Evolutionary conservation across 2,113 vertebrate species (phyloP).

Genomic region (Corythaixoides concolor): DNA sequence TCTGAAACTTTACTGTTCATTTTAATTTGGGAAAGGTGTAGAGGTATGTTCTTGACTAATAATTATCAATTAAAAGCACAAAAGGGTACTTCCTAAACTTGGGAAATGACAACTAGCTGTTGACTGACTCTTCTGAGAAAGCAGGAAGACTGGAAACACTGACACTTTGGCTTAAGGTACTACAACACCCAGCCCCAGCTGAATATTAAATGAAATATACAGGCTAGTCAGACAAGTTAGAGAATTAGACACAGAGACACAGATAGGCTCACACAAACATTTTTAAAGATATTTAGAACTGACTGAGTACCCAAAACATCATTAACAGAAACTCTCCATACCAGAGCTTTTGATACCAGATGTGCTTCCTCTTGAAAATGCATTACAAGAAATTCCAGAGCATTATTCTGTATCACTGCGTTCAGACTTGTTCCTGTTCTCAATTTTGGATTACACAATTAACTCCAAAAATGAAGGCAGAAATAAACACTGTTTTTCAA

Average conservation of each 20-base stretch:
- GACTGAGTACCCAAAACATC: neutral
- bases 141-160: neutral
- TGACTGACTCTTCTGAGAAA: neutral
- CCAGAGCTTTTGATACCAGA: neutral
- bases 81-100: neutral
- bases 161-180: neutral
- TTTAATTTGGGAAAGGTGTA: neutral
- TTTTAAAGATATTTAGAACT: neutral
- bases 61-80: neutral
- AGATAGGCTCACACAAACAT: neutral
- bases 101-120: neutral
- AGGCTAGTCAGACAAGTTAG: neutral
- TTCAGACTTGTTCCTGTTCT: neutral
- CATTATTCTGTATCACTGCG: neutral
- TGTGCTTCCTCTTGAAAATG: neutral
- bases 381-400: neutral
- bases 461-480: neutral
- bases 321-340: neutral
- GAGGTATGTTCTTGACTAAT: neutral
- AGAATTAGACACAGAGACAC: neutral
- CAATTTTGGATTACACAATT: neutral
- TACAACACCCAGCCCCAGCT: neutral
- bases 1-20: neutral
- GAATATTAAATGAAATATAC: neutral
- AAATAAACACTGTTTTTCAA: neutral